Percentiles rank a stretch among this genome's conserved stretches.
phyloP scores from a whole-genome alignment of 2,888 invertebrate species.

The Terebella lapidaria region DNA sequence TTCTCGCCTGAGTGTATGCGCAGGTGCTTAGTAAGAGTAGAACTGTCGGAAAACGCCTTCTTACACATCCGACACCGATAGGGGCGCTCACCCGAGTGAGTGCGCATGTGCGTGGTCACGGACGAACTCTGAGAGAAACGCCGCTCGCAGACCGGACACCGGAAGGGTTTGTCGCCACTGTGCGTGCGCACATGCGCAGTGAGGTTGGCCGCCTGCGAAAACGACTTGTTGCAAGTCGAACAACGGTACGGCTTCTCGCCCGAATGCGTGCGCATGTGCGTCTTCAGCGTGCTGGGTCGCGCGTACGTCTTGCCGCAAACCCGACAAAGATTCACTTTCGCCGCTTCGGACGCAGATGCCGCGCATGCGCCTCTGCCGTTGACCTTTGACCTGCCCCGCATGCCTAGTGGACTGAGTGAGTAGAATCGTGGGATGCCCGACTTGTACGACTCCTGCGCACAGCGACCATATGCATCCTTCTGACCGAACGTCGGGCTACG shows the following conservation, averaged over 20 bases:
- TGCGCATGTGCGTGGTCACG: constrained; percentile 98
- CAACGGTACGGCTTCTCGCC: constrained; percentile 81
- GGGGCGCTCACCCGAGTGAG: constrained; percentile 99
- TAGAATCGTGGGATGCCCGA: not conserved
- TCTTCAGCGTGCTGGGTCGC: constrained; percentile 91
- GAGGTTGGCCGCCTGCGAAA: constrained; percentile 93
- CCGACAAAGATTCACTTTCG: constrained; percentile 71
- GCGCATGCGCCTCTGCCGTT: not conserved
- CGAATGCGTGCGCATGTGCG: constrained; percentile 91
- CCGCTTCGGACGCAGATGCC: not conserved
- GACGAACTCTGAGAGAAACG: constrained; percentile 90
- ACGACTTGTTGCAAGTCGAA: constrained; percentile 79
- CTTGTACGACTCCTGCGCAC: not conserved
- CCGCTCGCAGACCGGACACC: constrained; percentile 93
- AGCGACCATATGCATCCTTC: not conserved
- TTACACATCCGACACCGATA: constrained; percentile 81
- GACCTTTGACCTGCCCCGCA: constrained; percentile 1
- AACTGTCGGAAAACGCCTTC: constrained; percentile 98
- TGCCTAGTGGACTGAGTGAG: not conserved
- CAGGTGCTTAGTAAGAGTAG: constrained; percentile 94
- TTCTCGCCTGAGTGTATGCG: constrained; percentile 77
- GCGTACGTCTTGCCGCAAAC: constrained; percentile 95
- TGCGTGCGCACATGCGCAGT: constrained; percentile 95
- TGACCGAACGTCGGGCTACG: not conserved
- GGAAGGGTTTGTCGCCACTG: constrained; percentile 96